Evolutionary conservation across 64 coral and sea anemone species (phyloP).

Genomic region (Montipora cactus): DNA sequence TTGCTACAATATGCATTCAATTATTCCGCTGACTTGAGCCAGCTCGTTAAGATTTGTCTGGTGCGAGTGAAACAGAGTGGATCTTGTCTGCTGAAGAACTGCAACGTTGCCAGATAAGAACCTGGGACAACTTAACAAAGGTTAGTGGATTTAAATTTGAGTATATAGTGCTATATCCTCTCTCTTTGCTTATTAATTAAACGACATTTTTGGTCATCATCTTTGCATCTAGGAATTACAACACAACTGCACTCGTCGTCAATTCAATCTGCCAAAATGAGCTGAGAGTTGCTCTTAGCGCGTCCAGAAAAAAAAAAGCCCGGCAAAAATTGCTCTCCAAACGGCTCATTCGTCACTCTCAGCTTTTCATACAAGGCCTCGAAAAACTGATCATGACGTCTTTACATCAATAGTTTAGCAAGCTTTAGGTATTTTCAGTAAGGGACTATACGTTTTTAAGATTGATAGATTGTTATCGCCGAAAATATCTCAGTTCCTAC

Average conservation of each 20-base stretch:
- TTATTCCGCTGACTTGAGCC: conserved; percentile 26
- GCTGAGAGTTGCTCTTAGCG: neutral
- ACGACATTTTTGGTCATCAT: conserved; percentile 26
- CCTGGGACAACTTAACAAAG: neutral
- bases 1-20: conserved; percentile 45
- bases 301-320: too few species aligned
- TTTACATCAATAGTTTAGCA: neutral
- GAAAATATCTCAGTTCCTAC: neutral
- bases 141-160: neutral
- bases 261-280: neutral
- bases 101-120: conserved; percentile 7
- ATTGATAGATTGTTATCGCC: neutral
- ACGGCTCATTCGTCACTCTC: neutral
- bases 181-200: neutral
- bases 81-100: neutral
- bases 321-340: neutral
- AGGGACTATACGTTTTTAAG: too few species aligned
- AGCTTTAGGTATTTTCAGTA: too few species aligned
- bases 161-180: neutral
- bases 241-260: neutral
- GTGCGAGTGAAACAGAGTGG: neutral
- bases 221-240: neutral
- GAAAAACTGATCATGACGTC: neutral
- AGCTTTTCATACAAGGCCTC: too few species aligned
- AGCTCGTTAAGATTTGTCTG: neutral